Evolutionary conservation across 1,140 invertebrate species (phyloP).

Genomic region (Drosophila baimaii): DNA sequence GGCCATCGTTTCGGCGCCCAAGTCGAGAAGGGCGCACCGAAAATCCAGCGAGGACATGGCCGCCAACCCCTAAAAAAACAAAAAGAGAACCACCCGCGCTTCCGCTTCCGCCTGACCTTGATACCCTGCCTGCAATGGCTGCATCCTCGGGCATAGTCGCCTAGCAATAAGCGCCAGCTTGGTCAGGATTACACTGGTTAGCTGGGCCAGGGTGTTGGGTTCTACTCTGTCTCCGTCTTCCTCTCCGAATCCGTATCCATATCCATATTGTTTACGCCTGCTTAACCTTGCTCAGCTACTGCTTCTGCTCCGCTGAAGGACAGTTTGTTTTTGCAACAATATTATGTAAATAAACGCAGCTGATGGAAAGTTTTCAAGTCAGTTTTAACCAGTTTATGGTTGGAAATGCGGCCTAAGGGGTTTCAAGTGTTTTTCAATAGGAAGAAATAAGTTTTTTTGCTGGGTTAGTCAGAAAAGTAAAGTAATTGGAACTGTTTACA

Average conservation of each 20-base stretch:
- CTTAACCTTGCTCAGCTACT: slow-evolving; percentile 31
- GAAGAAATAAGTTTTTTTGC: background rate
- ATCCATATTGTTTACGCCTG: slow-evolving; percentile 52
- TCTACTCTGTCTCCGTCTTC: slow-evolving; percentile 1
- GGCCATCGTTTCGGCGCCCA: slow-evolving; percentile 37
- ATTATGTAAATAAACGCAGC: slow-evolving; percentile 64
- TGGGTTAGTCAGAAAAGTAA: background rate
- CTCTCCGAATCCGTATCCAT: background rate
- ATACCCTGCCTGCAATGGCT: slow-evolving; percentile 12
- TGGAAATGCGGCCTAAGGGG: background rate
- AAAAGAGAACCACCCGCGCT: background rate
- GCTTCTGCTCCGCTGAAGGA: slow-evolving; percentile 6
- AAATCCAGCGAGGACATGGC: slow-evolving; percentile 13
- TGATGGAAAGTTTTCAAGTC: slow-evolving; percentile 53
- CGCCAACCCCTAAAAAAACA: background rate
- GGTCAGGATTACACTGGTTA: slow-evolving; percentile 9
- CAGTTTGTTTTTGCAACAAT: slow-evolving; percentile 35
- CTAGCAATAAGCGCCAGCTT: slow-evolving; percentile 24
- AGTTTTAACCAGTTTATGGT: slow-evolving; percentile 4
- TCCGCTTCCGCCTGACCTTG: slow-evolving; percentile 37
- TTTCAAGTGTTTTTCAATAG: background rate
- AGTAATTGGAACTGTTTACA: background rate
- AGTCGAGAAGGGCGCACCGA: slow-evolving; percentile 22
- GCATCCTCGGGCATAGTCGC: background rate
- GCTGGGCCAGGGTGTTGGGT: slow-evolving; percentile 11